These are phyloP conservation scores for Pseudomugil gertrudae DNA, from an alignment of 2,797 vertebrate species.

Conservation along the genomic window DNA sequence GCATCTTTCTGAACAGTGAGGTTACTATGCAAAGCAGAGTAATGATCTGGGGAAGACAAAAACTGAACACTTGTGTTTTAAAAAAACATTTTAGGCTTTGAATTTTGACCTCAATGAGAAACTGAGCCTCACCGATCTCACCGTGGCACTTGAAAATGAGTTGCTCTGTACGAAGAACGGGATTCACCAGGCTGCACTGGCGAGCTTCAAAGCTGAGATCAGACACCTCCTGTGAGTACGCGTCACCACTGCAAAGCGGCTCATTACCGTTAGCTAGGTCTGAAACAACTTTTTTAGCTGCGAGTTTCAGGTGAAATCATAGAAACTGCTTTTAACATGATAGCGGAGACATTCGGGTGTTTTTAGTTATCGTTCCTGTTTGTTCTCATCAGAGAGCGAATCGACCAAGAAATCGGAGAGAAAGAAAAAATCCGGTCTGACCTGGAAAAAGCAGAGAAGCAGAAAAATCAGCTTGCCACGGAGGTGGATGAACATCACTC, in stretches of 20 bases:
- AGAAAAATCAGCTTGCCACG: conserved; percentile 90
- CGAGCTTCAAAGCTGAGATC: conserved; percentile 94
- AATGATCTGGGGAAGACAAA: background rate
- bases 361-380: background rate
- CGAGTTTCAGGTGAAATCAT: background rate
- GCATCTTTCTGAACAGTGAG: too few species aligned
- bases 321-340: background rate
- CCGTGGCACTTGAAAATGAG: conserved; percentile 91
- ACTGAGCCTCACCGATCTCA: conserved; percentile 90
- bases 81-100: conserved; percentile 83
- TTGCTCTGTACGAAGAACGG: conserved; percentile 90
- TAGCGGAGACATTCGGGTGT: fast-evolving
- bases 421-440: conserved; percentile 91
- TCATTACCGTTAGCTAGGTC: background rate
- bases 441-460: conserved; percentile 91
- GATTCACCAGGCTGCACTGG: conserved; percentile 90
- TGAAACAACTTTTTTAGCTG: background rate
- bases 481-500: conserved; percentile 95
- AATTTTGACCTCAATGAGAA: conserved; percentile 91
- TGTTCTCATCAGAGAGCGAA: conserved; percentile 80
- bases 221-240: conserved; percentile 90
- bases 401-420: conserved; percentile 89
- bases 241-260: background rate
- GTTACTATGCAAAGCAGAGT: background rate
- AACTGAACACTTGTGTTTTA: background rate